These are phyloP conservation scores for Coenobita brevimanus DNA, from an alignment of 1,140 invertebrate genomes.

Conservation along the genomic window DNA sequence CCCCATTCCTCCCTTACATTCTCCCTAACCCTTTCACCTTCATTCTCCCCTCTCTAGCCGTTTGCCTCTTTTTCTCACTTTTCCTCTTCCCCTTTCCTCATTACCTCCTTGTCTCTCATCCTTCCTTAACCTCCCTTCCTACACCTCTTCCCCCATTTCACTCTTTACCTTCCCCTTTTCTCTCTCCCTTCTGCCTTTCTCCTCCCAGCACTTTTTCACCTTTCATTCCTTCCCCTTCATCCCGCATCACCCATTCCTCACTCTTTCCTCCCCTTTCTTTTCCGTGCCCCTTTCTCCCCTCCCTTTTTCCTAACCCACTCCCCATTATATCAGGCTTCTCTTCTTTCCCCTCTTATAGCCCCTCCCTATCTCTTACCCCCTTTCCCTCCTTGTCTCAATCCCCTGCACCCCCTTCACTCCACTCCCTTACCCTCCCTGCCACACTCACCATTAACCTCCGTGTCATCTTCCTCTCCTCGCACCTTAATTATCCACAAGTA, in stretches of 20 bases:
- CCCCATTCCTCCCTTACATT: no score
- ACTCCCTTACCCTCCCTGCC: no score
- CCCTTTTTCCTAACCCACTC: background rate
- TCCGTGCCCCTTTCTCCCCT: background rate
- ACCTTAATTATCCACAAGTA: no score
- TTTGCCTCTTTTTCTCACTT: background rate
- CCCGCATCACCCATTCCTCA: no score
- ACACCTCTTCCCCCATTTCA: background rate
- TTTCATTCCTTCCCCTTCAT: no score
- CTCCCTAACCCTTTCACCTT: no score
- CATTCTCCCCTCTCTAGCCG: background rate
- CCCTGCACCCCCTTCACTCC: no score
- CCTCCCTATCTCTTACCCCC: background rate
- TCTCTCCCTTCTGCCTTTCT: background rate
- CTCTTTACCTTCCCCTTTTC: background rate
- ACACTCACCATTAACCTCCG: no score
- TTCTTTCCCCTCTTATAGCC: background rate
- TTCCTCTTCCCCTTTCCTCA: background rate
- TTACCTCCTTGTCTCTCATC: background rate
- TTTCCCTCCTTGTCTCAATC: background rate
- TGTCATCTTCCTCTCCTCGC: no score
- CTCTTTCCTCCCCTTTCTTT: background rate
- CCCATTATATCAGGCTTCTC: background rate
- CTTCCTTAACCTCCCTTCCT: no score
- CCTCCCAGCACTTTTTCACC: background rate